Conservation (phyloP, 2,888 invertebrate genomes). For the Agrenia bidenticulata region DNA sequence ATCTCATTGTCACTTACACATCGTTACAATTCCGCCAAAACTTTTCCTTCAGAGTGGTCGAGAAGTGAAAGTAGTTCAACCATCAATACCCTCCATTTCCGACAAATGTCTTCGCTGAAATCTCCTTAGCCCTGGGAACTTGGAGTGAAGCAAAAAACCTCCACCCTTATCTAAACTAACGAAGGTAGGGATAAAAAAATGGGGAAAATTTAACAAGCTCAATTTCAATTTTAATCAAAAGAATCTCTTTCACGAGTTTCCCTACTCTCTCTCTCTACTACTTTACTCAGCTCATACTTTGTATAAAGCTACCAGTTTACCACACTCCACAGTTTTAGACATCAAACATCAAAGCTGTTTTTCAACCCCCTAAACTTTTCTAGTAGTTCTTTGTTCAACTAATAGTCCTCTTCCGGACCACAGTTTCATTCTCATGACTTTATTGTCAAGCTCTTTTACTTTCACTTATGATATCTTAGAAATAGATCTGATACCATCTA, state of each 20-base stretch:
- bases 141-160: too few species aligned
- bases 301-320: background rate
- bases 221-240: constrained; percentile 11
- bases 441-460: too few species aligned
- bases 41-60: constrained; percentile 1
- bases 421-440: too few species aligned
- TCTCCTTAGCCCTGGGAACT: background rate
- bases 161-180: too few species aligned
- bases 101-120: constrained; percentile 2
- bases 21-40: constrained; percentile 12
- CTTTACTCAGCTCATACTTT: background rate
- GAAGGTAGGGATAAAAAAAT: background rate
- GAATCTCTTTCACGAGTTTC: background rate
- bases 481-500: too few species aligned
- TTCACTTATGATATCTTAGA: too few species aligned
- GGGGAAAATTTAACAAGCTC: background rate
- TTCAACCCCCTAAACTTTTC: background rate
- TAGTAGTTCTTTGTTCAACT: background rate
- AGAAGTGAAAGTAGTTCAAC: constrained; percentile 13
- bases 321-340: background rate
- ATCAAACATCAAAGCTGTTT: constrained; percentile 3
- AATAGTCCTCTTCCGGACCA: background rate
- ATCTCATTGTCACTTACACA: constrained; percentile 23
- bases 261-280: background rate
- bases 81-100: constrained; percentile 13